Percentiles rank a stretch among this genome's conserved stretches.
Evolutionary conservation across 2,797 vertebrate genomes (phyloP).

Genomic region (Pseudomugil gertrudae): DNA sequence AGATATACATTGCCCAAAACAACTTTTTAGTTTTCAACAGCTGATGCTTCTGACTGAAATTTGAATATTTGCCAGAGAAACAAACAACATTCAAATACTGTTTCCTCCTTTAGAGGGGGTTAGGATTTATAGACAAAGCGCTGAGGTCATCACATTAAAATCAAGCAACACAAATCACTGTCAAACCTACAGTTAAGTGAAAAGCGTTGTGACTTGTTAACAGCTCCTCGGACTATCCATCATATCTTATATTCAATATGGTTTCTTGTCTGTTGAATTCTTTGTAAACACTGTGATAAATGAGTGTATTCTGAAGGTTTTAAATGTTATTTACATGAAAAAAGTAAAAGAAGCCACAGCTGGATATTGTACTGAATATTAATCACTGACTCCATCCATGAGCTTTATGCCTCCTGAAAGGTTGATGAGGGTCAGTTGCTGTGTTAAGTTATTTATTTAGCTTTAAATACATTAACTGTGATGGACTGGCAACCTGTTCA

Average conservation of each 20-base stretch:
- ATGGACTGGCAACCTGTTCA: too few species aligned
- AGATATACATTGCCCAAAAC: background rate
- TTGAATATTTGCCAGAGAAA: constrained; percentile 18
- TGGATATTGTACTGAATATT: background rate
- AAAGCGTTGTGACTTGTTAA: constrained; percentile 62
- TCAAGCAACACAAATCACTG: constrained; percentile 57
- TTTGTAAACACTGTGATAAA: constrained; percentile 13
- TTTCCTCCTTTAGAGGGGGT: constrained; percentile 21
- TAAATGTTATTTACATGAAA: constrained; percentile 6
- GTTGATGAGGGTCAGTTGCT: background rate
- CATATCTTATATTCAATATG: constrained; percentile 17
- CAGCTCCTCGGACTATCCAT: constrained; percentile 52
- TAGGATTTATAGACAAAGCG: constrained; percentile 24
- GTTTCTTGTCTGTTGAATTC: constrained; percentile 16
- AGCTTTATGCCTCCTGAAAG: background rate
- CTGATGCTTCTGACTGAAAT: constrained; percentile 26
- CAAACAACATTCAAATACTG: constrained; percentile 22
- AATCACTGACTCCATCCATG: background rate
- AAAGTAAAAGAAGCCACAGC: background rate
- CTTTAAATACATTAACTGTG: too few species aligned
- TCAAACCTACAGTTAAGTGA: constrained; percentile 57
- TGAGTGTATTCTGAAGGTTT: background rate
- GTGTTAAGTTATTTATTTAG: background rate
- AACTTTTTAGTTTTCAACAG: constrained; percentile 14
- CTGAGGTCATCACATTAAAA: constrained; percentile 50